Evolutionary conservation across 2,113 vertebrate genomes (phyloP), one percentile per base, ranked within the genome.

Genomic region (Gasterosteus nipponicus): DNA sequence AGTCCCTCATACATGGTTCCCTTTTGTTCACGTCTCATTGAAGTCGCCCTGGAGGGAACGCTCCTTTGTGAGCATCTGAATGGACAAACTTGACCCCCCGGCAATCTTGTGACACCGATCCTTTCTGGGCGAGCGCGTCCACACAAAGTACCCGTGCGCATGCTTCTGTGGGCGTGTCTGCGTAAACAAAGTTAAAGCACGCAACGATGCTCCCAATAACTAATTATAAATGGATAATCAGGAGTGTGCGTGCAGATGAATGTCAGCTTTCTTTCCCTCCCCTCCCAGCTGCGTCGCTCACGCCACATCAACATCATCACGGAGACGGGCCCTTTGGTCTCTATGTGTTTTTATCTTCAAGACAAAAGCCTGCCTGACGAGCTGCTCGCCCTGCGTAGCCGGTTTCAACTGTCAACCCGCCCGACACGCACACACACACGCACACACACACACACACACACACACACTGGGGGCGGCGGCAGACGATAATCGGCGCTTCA

Each of bases 291-390:
- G 42, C 61, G 66, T 15, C 59, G 47, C 31, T 70, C 53, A 73
- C 85, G 82, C 89, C 86, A 73, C 46, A 73, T 77, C 68, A 76
- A 31, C 75, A 73, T 49, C 75, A 82, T 74, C 71, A 61, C 69
- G 70, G 9, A 81, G 81, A 87, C 77, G 83, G 59, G 77, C 70
- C 78, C 51, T 78, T 82, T 80, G 12, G 26, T 77, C 74, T 75
- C 69, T 31, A 15, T 75, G 10, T 44, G 56, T 72, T 80, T 89
- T 90, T 65, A 90, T 88, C 85, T 89, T 60, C 2, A 71, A 81
- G 77, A 88, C 80, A 85, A 89, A 90, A 89, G 80, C 66, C 67
- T 57, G 61, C 70, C 66, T 81, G 81, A 83, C 80, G 74, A 64
- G 76, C 66, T 18, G 67, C 75, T 81, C 81, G 84, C 75, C 74